Conservation (phyloP, 2,888 invertebrate genomes). For the Andrena praecox region DNA sequence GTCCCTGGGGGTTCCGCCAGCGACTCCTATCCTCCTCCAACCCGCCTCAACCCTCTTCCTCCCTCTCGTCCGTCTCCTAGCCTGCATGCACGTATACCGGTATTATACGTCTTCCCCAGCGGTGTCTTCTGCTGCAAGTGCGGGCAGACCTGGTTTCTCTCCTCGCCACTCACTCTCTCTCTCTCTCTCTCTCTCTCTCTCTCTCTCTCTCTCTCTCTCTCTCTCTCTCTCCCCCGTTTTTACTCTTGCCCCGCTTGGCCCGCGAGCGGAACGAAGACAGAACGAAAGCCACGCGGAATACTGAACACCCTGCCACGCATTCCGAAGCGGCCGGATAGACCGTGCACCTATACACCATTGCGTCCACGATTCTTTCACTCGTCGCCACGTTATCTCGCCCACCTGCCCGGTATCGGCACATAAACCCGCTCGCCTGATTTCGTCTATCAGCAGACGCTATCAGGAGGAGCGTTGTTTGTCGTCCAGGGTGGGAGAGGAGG, state of each 20-base stretch:
- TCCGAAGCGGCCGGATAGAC: conserved; percentile 42
- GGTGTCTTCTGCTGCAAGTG: conserved; percentile 37
- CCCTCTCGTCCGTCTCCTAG: conserved; percentile 47
- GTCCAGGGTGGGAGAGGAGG: conserved; percentile 23
- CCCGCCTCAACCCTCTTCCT: conserved; percentile 38
- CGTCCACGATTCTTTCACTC: conserved; percentile 29
- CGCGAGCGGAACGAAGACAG: conserved; percentile 6
- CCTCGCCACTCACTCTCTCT: conserved; percentile 23
- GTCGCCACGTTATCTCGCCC: conserved; percentile 34
- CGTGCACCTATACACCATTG: conserved; percentile 10
- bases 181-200: conserved; percentile 28
- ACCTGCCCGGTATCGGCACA: conserved; percentile 14
- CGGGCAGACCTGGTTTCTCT: conserved; percentile 54
- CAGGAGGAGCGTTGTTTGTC: conserved; percentile 6
- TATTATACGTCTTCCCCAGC: conserved; percentile 22
- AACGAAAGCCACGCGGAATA: conserved; percentile 48
- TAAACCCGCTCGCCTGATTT: conserved; percentile 3
- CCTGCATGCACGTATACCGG: conserved; percentile 37
- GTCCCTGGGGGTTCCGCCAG: conserved; percentile 67
- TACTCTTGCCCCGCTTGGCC: conserved; percentile 19
- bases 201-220: conserved; percentile 26
- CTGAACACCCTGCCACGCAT: conserved; percentile 46
- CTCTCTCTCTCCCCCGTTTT: conserved; percentile 30
- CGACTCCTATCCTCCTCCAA: conserved; percentile 46
- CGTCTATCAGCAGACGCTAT: conserved; percentile 7